These are phyloP conservation scores for Macrochelys suwanniensis DNA, from an alignment of 2,797 vertebrate genomes.

Conservation along the genomic window DNA sequence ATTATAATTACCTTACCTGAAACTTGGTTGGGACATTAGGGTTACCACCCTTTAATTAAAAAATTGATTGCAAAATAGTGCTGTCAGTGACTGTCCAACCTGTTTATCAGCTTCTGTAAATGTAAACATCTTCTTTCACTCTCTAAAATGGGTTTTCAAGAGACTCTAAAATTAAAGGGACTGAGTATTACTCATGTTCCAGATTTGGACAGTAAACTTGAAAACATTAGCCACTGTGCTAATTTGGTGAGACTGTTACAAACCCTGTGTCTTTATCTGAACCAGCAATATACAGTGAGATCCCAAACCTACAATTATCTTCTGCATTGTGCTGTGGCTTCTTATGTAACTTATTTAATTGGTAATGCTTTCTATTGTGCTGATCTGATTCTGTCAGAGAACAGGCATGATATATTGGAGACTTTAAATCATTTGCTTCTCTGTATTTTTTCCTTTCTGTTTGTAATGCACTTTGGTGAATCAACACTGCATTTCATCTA, in stretches of 20 bases:
- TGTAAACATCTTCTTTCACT: not conserved
- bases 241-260: not conserved
- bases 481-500: not conserved
- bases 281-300: not conserved
- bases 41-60: not conserved
- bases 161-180: not conserved
- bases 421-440: not conserved
- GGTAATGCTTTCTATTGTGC: not conserved
- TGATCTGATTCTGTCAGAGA: not conserved
- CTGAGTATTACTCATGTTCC: not conserved
- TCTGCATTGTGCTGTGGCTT: not conserved
- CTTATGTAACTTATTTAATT: not conserved
- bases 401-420: not conserved
- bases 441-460: not conserved
- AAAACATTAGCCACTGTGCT: not conserved
- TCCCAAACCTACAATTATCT: not conserved
- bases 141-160: no score
- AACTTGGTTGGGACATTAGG: not conserved
- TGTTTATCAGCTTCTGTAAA: not conserved
- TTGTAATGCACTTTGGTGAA: slow-evolving; percentile 1
- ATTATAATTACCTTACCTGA: not conserved
- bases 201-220: not conserved
- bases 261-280: not conserved
- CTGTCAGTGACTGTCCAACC: not conserved
- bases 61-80: not conserved